Base-by-base conservation (phyloP, 2,113 vertebrate species). In the Bos indicus region DNA sequence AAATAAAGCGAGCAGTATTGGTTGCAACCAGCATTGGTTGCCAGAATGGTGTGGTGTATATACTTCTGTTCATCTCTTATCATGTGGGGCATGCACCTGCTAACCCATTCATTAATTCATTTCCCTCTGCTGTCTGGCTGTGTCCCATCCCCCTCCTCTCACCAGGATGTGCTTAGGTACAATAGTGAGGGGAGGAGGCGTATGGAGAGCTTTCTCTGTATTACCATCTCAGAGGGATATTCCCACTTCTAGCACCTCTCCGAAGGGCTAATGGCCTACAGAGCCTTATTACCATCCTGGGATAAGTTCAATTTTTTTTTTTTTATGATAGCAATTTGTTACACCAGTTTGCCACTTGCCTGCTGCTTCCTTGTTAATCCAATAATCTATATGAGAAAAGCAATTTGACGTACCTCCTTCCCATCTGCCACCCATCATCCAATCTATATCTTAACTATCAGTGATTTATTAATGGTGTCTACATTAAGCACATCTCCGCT, bases 301-400 rank as follows among this genome's bases (percentile, higher is more conserved):
- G 1, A 99, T 98, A 98, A 98, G 98, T 98, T 99, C 98, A 96
- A 96, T 98, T 97, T 98, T 98, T 98, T 98, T 97, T 97, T 97
- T 98, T 98, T 99, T 98, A 99, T 98, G 98, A 98, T 98, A 98
- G 99, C 97, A 98, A 99, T 99, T 99, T 99, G 98, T 99, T 99
- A 99, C 92, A 99, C 98, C 46, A 97, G 98, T 98, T 99, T 99
- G 98, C 98, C 98, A 98, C 98, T 99, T 98, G 98, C 98, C 98
- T 97, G 92, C 98, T 99, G 99, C 98, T 98, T 99, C 98, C 98
- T 99, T 99, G 98, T 99, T 99, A 99, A 99, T 99, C 98, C 98
- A 99, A 99, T 99, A 99, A 99, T 99, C 99, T 99, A 99, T 99
- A 99, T 99, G 98, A 99, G 99, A 99, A 99, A 99, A 99, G 99